These are phyloP conservation scores for Tiliacea citrago DNA, from an alignment of 2,888 invertebrate species.

Conservation along the genomic window DNA sequence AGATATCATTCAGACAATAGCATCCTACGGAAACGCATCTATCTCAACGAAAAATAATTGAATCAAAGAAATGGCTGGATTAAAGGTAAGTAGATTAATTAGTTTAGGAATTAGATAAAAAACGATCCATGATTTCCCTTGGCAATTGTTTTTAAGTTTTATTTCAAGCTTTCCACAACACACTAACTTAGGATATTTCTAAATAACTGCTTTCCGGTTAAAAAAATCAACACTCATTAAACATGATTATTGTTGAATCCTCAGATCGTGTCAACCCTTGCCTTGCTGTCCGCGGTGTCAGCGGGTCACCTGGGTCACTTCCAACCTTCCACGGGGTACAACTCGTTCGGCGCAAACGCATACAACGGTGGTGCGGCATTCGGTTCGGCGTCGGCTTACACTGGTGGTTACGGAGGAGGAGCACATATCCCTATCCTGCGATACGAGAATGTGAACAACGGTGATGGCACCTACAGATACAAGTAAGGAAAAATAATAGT, in stretches of 20 bases:
- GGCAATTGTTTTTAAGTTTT: not conserved
- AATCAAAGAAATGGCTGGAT: conserved; percentile 61
- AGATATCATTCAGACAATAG: conserved; percentile 73
- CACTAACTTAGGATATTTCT: not conserved
- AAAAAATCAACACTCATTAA: not conserved
- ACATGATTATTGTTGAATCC: conserved; percentile 16
- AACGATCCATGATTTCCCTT: not conserved
- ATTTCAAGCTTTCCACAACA: not conserved
- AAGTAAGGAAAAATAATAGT: conserved; percentile 78
- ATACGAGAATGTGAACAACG: conserved; percentile 91
- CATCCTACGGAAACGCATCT: conserved; percentile 61
- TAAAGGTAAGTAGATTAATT: conserved; percentile 67
- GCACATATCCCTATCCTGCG: conserved; percentile 90
- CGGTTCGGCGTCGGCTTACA: conserved; percentile 66
- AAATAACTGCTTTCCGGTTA: not conserved
- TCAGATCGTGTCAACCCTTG: conserved; percentile 72
- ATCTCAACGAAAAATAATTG: conserved; percentile 47
- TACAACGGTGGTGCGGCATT: conserved; percentile 67
- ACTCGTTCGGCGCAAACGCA: conserved; percentile 64
- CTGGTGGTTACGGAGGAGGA: conserved; percentile 72
- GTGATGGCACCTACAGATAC: conserved; percentile 92
- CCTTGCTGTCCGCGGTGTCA: conserved; percentile 69
- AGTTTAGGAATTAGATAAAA: not conserved
- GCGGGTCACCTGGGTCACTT: conserved; percentile 71
- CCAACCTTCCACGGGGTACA: conserved; percentile 62